phyloP scores from a whole-genome alignment of 2,113 vertebrate genomes.

The Neoarius graeffei region DNA sequence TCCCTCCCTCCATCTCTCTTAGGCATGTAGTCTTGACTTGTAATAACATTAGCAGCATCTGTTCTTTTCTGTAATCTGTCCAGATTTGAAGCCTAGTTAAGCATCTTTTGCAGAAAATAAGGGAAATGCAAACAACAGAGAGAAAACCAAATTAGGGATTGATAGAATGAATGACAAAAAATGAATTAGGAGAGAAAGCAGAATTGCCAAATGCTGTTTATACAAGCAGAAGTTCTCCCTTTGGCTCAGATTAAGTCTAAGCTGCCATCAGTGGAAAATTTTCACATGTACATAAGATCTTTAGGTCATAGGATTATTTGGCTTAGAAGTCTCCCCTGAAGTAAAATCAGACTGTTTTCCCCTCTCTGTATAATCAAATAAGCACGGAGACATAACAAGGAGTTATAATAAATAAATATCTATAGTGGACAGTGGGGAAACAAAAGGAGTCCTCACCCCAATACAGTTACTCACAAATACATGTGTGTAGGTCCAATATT shows the following conservation, averaged over 20 bases:
- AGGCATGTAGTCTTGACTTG: constrained; percentile 4
- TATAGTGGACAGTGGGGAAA: neutral
- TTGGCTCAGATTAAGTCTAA: neutral
- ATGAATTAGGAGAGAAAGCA: neutral
- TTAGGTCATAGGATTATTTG: neutral
- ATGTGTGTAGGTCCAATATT: neutral
- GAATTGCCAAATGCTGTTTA: neutral
- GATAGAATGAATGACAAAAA: neutral
- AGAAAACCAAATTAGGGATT: neutral
- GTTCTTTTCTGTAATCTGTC: constrained; percentile 29
- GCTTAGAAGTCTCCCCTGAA: neutral
- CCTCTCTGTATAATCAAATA: neutral
- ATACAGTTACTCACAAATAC: no score
- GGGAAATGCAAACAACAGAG: neutral
- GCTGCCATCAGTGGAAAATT: neutral
- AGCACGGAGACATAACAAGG: neutral
- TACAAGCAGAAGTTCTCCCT: neutral
- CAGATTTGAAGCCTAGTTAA: constrained; percentile 24
- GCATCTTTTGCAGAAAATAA: constrained; percentile 17
- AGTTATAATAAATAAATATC: neutral
- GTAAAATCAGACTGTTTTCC: neutral
- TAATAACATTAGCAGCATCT: constrained; percentile 22
- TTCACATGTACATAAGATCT: neutral
- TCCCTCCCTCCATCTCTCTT: neutral
- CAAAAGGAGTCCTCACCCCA: neutral